Evolutionary conservation across 2,113 vertebrate genomes (phyloP).

Genomic region (Melanocharis versteri): DNA sequence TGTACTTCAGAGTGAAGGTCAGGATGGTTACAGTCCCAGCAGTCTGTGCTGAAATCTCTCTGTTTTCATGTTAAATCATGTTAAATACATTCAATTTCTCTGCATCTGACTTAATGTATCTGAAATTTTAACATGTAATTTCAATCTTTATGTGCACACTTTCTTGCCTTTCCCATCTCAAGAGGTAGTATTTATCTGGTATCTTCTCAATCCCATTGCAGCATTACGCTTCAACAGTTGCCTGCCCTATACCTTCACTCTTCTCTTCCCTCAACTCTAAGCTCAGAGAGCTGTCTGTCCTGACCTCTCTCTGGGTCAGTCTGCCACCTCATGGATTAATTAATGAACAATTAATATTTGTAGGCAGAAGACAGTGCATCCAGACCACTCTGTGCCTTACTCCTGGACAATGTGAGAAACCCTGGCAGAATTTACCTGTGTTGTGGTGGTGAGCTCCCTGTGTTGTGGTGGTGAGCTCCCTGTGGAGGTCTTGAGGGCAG

Average conservation of each 20-base stretch:
- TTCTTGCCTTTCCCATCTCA: not conserved
- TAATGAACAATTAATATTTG: not conserved
- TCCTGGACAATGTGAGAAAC: not conserved
- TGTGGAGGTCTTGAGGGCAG: not conserved
- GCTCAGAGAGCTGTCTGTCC: not conserved
- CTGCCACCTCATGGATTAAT: not conserved
- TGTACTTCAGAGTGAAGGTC: not conserved
- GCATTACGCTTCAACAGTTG: not conserved
- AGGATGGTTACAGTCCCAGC: not conserved
- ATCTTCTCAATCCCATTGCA: not conserved
- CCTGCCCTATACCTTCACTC: not conserved
- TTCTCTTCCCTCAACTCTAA: not conserved
- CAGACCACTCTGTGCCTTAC: not conserved
- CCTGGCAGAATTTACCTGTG: not conserved
- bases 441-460: not conserved
- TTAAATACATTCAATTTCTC: not conserved
- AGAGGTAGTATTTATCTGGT: not conserved
- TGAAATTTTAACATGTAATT: not conserved
- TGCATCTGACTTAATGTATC: not conserved
- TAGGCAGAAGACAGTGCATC: not conserved
- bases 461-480: not conserved
- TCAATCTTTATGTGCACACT: not conserved
- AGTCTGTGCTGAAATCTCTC: not conserved
- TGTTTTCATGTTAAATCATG: not conserved
- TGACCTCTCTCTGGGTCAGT: not conserved